Evolutionary conservation across 2,888 invertebrate genomes (phyloP).

Genomic region (Gisinianus flammeolus): DNA sequence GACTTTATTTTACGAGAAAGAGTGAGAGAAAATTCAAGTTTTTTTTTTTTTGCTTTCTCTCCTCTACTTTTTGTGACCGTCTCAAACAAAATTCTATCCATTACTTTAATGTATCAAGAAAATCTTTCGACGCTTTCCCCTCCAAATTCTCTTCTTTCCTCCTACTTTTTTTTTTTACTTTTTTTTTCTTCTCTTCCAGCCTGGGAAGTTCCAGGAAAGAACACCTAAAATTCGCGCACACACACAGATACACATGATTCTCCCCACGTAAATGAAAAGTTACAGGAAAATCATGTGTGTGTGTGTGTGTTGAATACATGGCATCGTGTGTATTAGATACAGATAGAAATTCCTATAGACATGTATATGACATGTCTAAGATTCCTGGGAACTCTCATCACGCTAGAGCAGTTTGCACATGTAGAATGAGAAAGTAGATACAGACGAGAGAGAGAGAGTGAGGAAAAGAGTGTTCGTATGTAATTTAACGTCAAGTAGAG

Average conservation of each 20-base stretch:
- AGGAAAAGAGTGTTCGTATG: neutral
- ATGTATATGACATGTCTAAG: no score
- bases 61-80: neutral
- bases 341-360: no score
- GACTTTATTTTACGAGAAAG: neutral
- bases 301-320: no score
- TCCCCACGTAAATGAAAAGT: no score
- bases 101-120: slow-evolving; percentile 12
- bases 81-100: slow-evolving; percentile 1
- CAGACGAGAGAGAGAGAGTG: neutral
- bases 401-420: neutral
- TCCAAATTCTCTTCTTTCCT: neutral
- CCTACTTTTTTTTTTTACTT: neutral
- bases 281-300: no score
- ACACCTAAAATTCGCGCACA: neutral
- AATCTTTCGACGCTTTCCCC: neutral
- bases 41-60: neutral
- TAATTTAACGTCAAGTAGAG: neutral
- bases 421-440: neutral
- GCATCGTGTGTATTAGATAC: no score
- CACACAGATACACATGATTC: neutral
- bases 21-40: neutral
- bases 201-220: neutral
- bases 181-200: slow-evolving; percentile 2
- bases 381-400: no score